Evolutionary conservation across 2,888 invertebrate genomes (phyloP), one percentile per base, ranked within the genome.

Genomic region (Drosophila mayaguana): DNA sequence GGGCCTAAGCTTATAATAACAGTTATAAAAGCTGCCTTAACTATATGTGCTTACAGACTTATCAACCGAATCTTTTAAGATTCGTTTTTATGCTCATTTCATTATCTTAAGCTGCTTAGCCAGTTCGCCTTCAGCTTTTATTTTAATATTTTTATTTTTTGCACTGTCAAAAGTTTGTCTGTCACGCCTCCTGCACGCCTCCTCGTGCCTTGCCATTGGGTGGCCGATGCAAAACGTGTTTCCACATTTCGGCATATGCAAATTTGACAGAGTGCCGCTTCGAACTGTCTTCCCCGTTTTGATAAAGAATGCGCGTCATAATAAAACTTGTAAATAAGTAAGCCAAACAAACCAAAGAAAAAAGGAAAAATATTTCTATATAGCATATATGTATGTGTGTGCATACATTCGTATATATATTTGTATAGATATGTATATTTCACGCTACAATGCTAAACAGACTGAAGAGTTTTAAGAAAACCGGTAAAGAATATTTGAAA

Each of bases 391-490:
- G 14, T n/a, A 61, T 32, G 14, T 45, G 12, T n/a, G 22, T 22
- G 36, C 46, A 25, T 34, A 54, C 25, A 43, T 45, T 1, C 18
- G 9, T 40, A n/a, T 40, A 9, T 40, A 34, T 25, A 25, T 25
- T 25, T 25, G 2, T 20, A 46, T 18, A 57, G 48, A 54, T 36
- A 63, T 32, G 16, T 48, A 11, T 43, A 72, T 63, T 84, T 84
- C 79, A 86, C 83, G 89, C 87, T 66, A 81, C 69, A 83, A 72
- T 88, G 87, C 81, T 86, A 88, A 84, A 88, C 79, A 80, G 88
- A 68, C 61, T 61, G 53, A 59, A 60, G 66, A 51, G 18, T 73
- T 75, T 66, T 51, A 32, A 46, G 57, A 69, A 76, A 88, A 82
- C 85, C 83, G 75, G 83, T 88, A 88, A 77, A 84, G 62, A 74